Base-by-base conservation (phyloP, 1,140 invertebrate genomes). In the Frieseomelitta varia region DNA sequence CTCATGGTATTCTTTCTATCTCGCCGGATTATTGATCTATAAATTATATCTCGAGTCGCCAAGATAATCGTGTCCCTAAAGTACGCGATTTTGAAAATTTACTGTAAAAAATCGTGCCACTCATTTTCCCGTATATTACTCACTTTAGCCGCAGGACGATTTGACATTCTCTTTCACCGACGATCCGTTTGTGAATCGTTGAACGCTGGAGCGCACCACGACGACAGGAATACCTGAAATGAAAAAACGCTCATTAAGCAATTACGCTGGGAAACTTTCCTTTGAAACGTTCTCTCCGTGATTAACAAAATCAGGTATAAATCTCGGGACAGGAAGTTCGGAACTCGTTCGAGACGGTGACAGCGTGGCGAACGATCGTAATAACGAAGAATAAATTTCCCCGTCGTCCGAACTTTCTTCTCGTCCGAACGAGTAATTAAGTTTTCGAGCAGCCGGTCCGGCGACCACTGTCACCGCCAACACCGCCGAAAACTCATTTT, bases 351-450 rank as follows among this genome's bases (percentile, higher is more conserved):
- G 73, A 75, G 73, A 27, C 58, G 74, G 58, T 47, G 74, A 65
- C 56, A 65, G 56, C 74, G 39, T 34, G 24, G 58, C 56, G 56
- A 63, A 27, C 74, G 74, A 77, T 81, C 71, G 58, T 75, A 81
- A 81, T 75, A 65, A 75, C 80, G 51, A 76, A 47, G 80, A 82
- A 67, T 82, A 82, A 67, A 82, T 82, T 82, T 82, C 55, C n/a
- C 12, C 17, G 30, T 24, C 17, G 55, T 47, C 39, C 58, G 61
- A 82, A 73, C 51, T 82, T 76, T 82, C 72, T 65, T 82, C 39
- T 47, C 61, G 68, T 47, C 55, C 68, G 56, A 47, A 15, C 56
- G 39, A 74, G 80, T 82, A 82, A 82, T 82, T 82, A 82, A 82
- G 80, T 82, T 82, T 67, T 82, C 79, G 56, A 53, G 47, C 53